phyloP scores from a whole-genome alignment of 2,797 vertebrate species.

The Stomatorhinus walkeri region DNA sequence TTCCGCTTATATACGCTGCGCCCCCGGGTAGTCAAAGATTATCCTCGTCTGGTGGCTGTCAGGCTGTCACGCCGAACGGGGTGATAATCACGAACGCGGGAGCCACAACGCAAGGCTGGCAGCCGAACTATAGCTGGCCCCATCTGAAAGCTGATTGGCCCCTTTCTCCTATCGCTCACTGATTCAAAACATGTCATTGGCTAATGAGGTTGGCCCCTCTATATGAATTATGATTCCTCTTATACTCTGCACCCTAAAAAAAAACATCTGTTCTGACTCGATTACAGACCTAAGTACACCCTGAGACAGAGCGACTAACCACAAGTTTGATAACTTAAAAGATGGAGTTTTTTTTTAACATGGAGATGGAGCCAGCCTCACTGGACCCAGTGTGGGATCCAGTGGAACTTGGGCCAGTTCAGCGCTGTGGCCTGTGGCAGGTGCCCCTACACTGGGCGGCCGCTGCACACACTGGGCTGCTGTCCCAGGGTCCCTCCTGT shows the following conservation, averaged over 20 bases:
- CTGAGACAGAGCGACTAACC: neutral
- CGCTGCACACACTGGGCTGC: conserved; percentile 37
- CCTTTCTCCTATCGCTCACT: neutral
- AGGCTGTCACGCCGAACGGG: neutral
- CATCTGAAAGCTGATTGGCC: neutral
- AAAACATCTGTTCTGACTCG: neutral
- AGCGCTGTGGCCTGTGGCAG: conserved; percentile 33
- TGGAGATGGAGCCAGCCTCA: neutral
- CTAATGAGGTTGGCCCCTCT: neutral
- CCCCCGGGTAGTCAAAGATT: neutral
- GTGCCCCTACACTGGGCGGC: conserved; percentile 36
- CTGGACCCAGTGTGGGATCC: neutral
- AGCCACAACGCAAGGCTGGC: neutral
- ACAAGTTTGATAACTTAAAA: neutral
- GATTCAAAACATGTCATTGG: neutral
- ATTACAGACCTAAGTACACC: neutral
- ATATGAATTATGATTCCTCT: neutral
- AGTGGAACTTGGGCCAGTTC: neutral
- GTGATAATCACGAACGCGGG: neutral
- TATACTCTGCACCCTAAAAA: neutral
- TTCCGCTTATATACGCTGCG: neutral
- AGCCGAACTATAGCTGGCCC: neutral
- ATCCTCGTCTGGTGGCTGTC: neutral
- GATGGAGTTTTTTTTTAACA: neutral
- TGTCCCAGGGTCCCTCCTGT: conserved; percentile 35